Base-by-base conservation (phyloP, 1,140 invertebrate genomes). In the Ostrea denselamellosa region DNA sequence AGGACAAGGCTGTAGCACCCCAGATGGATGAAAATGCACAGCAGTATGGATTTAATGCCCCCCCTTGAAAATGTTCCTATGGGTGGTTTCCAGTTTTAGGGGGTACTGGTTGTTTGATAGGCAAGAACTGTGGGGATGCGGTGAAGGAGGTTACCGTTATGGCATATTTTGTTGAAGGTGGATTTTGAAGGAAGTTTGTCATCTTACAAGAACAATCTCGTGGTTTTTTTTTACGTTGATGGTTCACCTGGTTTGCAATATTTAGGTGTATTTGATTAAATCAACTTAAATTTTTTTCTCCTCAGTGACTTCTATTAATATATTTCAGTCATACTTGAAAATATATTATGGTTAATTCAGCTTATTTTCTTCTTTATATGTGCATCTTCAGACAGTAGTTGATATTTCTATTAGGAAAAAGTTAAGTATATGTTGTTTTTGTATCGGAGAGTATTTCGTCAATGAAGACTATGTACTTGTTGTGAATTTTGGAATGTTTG, bases 1-100 rank as follows among this genome's bases (percentile, higher is more conserved):
- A 98, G 93, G 96, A 97, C 52, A 91, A 94, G 14, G 96, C 96
- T 82, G 96, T 98, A 17, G 97, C 97, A 34, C 98, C 98, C 0
- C 95, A 96, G 56, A 96, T 97, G 17, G 97, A 98, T 90, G 96
- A 96, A 28, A 96, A 96, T 90, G 97, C 97, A 86, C 96, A 97
- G 93, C 97, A 98, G 89, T 96, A 94, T 90, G 94, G 95, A 89
- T 96, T 96, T 90, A 93, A 92, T 85, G 92, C 95, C 44, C 68
- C n/a, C 68, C 12, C 92, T 86, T 53, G 88, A 93, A 56, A 91
- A 94, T 88, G 91, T 91, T 28, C 93, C 92, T 10, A 89, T 92
- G 91, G 93, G 92, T 22, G 93, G 92, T 17, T 94, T 94, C 88
- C 91, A 94, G 88, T 94, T 94, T 90, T 94, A 92, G 51, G 56